These are phyloP conservation scores for Megalonaias nervosa DNA, from an alignment of 1,140 invertebrate genomes.

Conservation along the genomic window DNA sequence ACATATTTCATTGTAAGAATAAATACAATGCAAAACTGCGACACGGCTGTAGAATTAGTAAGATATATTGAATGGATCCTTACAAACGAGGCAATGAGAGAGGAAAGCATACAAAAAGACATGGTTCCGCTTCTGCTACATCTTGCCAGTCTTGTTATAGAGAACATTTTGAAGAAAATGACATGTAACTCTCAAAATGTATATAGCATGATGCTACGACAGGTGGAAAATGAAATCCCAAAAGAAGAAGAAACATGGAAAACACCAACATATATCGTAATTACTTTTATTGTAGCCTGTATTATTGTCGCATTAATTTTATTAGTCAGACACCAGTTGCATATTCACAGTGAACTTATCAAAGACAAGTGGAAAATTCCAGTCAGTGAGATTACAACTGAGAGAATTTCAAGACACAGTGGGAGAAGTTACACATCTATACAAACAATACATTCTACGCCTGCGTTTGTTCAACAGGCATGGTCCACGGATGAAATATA, in stretches of 20 bases:
- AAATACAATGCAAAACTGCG: conserved; percentile 46
- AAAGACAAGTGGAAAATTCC: conserved; percentile 56
- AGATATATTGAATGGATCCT: conserved; percentile 59
- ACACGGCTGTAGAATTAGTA: conserved; percentile 52
- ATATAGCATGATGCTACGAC: conserved; percentile 32
- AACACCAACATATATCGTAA: conserved; percentile 24
- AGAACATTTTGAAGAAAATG: conserved; percentile 41
- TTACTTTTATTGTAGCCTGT: conserved; percentile 29
- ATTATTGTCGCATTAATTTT: conserved; percentile 17
- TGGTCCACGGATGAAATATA: conserved; percentile 47
- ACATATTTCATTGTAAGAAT: conserved; percentile 56
- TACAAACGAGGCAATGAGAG: conserved; percentile 16
- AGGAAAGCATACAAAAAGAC: conserved; percentile 11
- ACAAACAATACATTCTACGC: conserved; percentile 31
- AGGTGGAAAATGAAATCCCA: conserved; percentile 41
- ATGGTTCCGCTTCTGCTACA: conserved; percentile 46
- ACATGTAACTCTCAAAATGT: conserved; percentile 47
- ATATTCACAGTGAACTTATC: conserved; percentile 43
- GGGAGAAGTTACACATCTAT: conserved; percentile 36
- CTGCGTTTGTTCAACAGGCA: conserved; percentile 19
- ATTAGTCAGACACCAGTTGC: conserved; percentile 25
- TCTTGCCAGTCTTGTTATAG: conserved; percentile 20
- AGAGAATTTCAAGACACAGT: not conserved
- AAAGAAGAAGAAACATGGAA: conserved; percentile 39
- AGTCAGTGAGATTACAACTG: conserved; percentile 27